Conservation (phyloP, 2,797 vertebrate genomes). For the Threskiornis aethiopicus region DNA sequence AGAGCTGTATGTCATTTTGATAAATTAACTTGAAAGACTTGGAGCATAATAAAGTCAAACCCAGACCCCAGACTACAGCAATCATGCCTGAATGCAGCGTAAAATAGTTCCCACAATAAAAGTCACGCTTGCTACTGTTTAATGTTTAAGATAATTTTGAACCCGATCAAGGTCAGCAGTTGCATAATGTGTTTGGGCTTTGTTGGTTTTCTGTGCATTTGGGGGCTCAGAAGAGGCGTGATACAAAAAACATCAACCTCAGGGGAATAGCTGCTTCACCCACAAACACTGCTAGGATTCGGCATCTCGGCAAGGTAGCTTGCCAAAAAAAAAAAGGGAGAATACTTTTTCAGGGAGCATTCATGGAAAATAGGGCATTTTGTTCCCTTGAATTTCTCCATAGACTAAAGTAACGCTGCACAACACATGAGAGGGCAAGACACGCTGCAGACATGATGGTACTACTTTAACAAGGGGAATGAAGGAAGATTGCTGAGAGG, state of each 20-base stretch:
- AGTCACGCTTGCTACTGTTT: conserved; percentile 60
- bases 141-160: conserved; percentile 68
- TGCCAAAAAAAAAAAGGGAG: neutral
- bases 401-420: rapidly evolving
- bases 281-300: neutral
- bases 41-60: conserved; percentile 62
- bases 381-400: neutral
- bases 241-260: neutral
- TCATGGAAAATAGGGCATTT: neutral
- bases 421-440: neutral
- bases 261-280: neutral
- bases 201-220: neutral
- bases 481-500: neutral
- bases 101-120: conserved; percentile 65
- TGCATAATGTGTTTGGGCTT: conserved; percentile 25
- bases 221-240: neutral
- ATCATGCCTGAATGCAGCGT: conserved; percentile 40
- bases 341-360: neutral
- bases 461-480: neutral
- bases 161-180: conserved; percentile 69
- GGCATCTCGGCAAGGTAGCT: neutral
- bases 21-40: conserved; percentile 70
- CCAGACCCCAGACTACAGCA: conserved; percentile 15
- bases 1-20: conserved; percentile 66
- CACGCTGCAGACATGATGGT: neutral